Percentiles rank a stretch among this genome's conserved stretches.
These are phyloP conservation scores for Bugulina stolonifera DNA, from an alignment of 2,888 invertebrate genomes.

Conservation along the genomic window DNA sequence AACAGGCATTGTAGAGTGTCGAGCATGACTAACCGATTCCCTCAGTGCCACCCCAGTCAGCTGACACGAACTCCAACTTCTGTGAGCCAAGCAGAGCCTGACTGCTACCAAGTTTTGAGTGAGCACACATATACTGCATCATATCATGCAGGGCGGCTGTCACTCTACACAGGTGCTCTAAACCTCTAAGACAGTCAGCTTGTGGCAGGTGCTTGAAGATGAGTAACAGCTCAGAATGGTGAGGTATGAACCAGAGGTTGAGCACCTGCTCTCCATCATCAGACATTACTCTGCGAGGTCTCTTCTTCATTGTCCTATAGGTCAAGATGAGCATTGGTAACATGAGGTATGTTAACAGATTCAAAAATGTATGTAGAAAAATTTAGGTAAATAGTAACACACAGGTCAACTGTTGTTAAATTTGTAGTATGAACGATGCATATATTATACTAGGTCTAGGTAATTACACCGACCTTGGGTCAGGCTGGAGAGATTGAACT, in stretches of 20 bases:
- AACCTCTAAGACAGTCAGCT: constrained; percentile 37
- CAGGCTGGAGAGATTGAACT: constrained; percentile 38
- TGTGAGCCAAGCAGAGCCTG: constrained; percentile 41
- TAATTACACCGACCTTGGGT: constrained; percentile 44
- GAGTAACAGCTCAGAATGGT: constrained; percentile 45
- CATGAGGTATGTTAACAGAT: no score
- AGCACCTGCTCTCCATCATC: constrained; percentile 44
- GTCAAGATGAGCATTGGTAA: no score
- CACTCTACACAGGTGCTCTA: constrained; percentile 39
- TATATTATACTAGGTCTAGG: no score
- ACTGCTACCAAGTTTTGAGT: constrained; percentile 45
- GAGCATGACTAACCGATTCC: constrained; percentile 49
- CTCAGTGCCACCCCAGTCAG: constrained; percentile 51
- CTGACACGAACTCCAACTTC: constrained; percentile 44
- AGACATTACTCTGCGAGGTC: constrained; percentile 45
- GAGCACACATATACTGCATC: constrained; percentile 49
- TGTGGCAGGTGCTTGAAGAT: constrained; percentile 47
- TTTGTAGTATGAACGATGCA: no score
- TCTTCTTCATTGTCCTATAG: constrained; percentile 39
- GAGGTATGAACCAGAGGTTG: constrained; percentile 53
- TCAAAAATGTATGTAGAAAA: no score
- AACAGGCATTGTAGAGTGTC: no score
- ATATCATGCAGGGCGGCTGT: constrained; percentile 49
- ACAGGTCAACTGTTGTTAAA: no score
- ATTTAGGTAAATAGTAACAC: no score